Evolutionary conservation across 2,888 invertebrate species (phyloP).

Genomic region (Nemotelus pantherinus): DNA sequence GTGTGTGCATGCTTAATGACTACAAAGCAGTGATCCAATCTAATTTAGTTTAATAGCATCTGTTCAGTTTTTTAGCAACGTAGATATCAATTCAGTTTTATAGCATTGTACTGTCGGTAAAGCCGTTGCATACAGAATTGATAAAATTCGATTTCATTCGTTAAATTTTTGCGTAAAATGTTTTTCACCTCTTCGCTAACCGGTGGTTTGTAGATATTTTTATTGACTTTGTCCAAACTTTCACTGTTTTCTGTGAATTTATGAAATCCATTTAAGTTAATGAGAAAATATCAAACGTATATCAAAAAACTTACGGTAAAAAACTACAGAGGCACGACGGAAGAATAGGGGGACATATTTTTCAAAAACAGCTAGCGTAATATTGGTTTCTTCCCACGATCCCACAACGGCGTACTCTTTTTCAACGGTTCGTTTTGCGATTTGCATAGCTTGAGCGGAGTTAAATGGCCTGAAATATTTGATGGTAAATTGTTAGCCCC

Average conservation of each 20-base stretch:
- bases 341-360: slow-evolving; percentile 86
- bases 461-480: slow-evolving; percentile 77
- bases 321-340: slow-evolving; percentile 76
- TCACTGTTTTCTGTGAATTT: slow-evolving; percentile 6
- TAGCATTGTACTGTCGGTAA: slow-evolving; percentile 79
- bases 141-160: slow-evolving; percentile 89
- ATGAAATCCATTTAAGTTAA: background rate
- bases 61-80: background rate
- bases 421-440: slow-evolving; percentile 86
- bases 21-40: too few species aligned
- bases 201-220: slow-evolving; percentile 85
- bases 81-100: slow-evolving; percentile 63
- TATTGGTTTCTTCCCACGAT: slow-evolving; percentile 86
- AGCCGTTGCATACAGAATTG: slow-evolving; percentile 88
- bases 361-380: slow-evolving; percentile 83
- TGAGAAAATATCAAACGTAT: background rate
- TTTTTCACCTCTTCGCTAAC: slow-evolving; percentile 85
- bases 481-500: background rate
- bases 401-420: slow-evolving; percentile 89
- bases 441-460: slow-evolving; percentile 80
- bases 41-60: too few species aligned
- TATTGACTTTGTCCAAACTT: slow-evolving; percentile 77
- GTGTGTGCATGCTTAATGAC: too few species aligned
- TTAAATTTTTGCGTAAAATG: slow-evolving; percentile 83
- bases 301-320: slow-evolving; percentile 73